Conservation (phyloP, 2,888 invertebrate species). For the Caradrina clavipalpis region DNA sequence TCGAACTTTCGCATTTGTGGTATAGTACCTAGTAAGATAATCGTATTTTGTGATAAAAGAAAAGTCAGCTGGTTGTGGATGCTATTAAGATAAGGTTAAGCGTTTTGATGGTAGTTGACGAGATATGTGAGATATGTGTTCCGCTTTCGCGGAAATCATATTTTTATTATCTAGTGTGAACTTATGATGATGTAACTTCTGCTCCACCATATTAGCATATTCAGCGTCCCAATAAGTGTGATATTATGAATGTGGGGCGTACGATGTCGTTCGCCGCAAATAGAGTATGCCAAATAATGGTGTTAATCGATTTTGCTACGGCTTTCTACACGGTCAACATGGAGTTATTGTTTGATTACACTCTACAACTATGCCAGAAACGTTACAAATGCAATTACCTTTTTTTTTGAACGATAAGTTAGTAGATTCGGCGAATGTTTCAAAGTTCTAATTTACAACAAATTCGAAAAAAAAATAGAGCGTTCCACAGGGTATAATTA, state of each 20-base stretch:
- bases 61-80: background rate
- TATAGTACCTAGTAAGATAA: too few relatives aligned
- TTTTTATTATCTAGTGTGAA: background rate
- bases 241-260: slow-evolving; percentile 13
- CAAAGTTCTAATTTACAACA: background rate
- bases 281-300: slow-evolving; percentile 26
- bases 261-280: background rate
- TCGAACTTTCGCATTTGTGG: too few relatives aligned
- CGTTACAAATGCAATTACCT: background rate
- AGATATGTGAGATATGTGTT: background rate
- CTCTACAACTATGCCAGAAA: background rate
- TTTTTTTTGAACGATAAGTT: background rate
- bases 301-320: slow-evolving; percentile 33
- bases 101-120: background rate
- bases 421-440: background rate
- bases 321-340: slow-evolving; percentile 31
- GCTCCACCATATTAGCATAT: background rate
- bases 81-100: background rate
- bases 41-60: background rate
- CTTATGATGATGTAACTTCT: background rate
- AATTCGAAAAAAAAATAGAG: background rate
- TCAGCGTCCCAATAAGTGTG: background rate
- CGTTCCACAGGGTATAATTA: slow-evolving; percentile 17
- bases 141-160: background rate
- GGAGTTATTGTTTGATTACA: slow-evolving; percentile 1